Percentiles rank a stretch among this genome's conserved stretches.
Conservation (phyloP, 2,113 vertebrate genomes). For the Laticauda colubrina region DNA sequence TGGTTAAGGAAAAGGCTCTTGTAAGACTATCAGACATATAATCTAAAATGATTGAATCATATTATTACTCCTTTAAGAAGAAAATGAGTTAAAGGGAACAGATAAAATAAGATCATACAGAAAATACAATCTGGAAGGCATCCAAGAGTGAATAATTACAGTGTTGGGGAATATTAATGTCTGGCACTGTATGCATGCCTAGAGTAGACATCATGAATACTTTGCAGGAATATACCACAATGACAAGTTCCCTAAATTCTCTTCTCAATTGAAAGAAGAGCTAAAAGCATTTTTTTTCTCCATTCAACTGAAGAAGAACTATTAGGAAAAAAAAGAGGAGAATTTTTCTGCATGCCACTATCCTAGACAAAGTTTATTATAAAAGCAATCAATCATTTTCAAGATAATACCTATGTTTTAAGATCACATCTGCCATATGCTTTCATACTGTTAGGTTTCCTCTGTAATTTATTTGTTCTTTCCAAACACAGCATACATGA, state of each 20-base stretch:
- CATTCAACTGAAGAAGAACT: not conserved
- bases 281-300: not conserved
- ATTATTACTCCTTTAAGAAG: not conserved
- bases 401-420: not conserved
- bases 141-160: not conserved
- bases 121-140: not conserved
- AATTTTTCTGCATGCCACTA: not conserved
- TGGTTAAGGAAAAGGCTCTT: not conserved
- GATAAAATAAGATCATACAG: not conserved
- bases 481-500: conserved; percentile 1
- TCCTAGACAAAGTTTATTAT: not conserved
- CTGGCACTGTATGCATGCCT: not conserved
- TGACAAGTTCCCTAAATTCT: not conserved
- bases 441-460: not conserved
- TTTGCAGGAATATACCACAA: not conserved
- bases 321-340: not conserved
- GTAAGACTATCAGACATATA: not conserved
- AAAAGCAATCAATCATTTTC: not conserved
- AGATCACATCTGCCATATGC: not conserved
- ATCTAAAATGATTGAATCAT: not conserved
- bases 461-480: not conserved
- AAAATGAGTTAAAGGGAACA: not conserved
- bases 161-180: not conserved
- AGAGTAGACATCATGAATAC: not conserved
- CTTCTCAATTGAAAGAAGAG: not conserved